Evolutionary conservation across 2,888 invertebrate genomes (phyloP), one percentile per base, ranked within the genome.

Genomic region (Cinara cedri): DNA sequence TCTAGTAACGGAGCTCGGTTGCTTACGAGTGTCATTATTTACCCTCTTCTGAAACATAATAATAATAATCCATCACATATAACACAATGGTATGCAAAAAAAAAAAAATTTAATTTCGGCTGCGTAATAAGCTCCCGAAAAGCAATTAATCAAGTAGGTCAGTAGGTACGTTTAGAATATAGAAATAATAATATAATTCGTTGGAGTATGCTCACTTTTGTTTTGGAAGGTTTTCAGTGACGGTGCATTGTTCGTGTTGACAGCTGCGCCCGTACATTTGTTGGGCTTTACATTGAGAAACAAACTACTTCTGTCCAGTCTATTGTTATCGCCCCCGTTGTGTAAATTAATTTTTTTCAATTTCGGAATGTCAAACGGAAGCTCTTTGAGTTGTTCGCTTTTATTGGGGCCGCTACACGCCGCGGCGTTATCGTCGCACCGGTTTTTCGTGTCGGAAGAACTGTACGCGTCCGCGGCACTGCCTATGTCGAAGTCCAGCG

Each of bases 311-410:
- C 78, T 78, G 13, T 78, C 60, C 3, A 70, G 74, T 51, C 54
- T 75, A 42, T 66, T 71, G 13, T 24, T 26, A 8, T 1, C 14
- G 3, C 54, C 51, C 6, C 60, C 19, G 4, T n/a, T n/a, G n/a
- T 49, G 55, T 24, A 46, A 66, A 66, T 60, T 57, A 42, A 57
- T 60, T 34, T 10, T 78, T 2, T 63, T 75, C 81, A 95, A 87
- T 86, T 95, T 95, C 42, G 95, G 95, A 94, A 95, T 95, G 85
- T 95, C 95, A 85, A 95, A 95, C 80, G 95, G 95, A 85, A 95
- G 88, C 85, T 94, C 91, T 82, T 92, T 89, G 72, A 94, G 87
- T 85, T 94, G 94, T 65, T 93, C 42, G 42, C 19, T 16, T n/a
- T 6, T 34, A 6, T 34, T 55, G 46, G 24, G 51, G 44, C 13